Evolutionary conservation across 2,888 invertebrate genomes (phyloP), one percentile per base, ranked within the genome.

Genomic region (Drosophila antonietae): DNA sequence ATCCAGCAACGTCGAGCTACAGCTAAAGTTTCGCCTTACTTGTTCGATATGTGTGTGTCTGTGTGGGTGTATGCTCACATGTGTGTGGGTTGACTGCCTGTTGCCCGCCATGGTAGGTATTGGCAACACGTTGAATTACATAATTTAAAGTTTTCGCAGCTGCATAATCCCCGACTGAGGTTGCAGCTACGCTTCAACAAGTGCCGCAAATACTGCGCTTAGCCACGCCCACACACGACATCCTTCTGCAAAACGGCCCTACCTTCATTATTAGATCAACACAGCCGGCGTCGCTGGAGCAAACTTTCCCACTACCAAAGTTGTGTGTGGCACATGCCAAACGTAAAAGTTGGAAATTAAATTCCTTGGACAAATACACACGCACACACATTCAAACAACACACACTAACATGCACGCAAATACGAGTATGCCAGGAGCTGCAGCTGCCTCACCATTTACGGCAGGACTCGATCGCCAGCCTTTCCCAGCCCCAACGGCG

Each of bases 101-200:
- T 77, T 82, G 83, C 71, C 67, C 43, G 37, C 52, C 59, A 46
- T 57, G 53, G 56, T 37, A 46, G 23, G 39, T 52, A 61, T 68
- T 52, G 66, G 78, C 81, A 86, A 84, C 82, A 84, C 84, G 85
- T 89, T 89, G 88, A 84, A 87, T 87, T 85, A 80, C 88, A 85
- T 89, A 80, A 87, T 87, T 87, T 80, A 84, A 89, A 86, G 85
- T 87, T 86, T 82, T 61, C 55, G 73, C 74, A 76, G 65, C 69
- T 81, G 85, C 78, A 85, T 84, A 85, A 89, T 80, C 78, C 70
- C 55, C 46, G 63, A 59, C 68, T 61, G 83, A 78, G 84, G 78
- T 78, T 73, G 73, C 79, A 70, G 74, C 72, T 62, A 78, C 74
- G 80, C 78, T 57, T 78, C 83, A 83, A 87, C 88, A 87, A 84